Evolutionary conservation across 2,888 invertebrate species (phyloP).

Genomic region (Colletes collaris): DNA sequence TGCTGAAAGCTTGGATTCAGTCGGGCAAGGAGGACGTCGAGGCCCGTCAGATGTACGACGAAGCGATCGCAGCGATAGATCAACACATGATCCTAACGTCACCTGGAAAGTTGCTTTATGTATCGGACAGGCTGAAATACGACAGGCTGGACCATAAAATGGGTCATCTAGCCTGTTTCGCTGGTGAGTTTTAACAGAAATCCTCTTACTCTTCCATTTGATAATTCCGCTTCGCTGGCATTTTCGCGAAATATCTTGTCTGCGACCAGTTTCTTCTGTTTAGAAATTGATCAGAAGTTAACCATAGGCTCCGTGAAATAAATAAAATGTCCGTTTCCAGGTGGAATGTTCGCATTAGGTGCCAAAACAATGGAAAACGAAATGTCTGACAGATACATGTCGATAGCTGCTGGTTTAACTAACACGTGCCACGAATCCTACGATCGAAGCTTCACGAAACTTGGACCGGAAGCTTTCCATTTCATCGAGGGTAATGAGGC

Average conservation of each 20-base stretch:
- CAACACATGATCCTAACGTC: constrained; percentile 93
- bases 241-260: neutral
- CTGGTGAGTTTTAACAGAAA: constrained; percentile 85
- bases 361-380: constrained; percentile 91
- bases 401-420: constrained; percentile 89
- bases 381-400: constrained; percentile 91
- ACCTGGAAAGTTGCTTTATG: constrained; percentile 92
- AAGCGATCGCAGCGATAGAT: constrained; percentile 94
- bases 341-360: constrained; percentile 97
- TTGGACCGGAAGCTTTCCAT: constrained; percentile 96
- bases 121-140: constrained; percentile 93
- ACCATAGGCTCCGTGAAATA: too few species aligned
- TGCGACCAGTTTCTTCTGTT: too few species aligned
- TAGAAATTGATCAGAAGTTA: too few species aligned
- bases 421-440: too few species aligned
- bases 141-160: constrained; percentile 97
- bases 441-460: constrained; percentile 84
- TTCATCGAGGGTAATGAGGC: constrained; percentile 93
- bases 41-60: constrained; percentile 96
- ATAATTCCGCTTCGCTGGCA: neutral
- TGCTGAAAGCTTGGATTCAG: constrained; percentile 96
- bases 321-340: constrained; percentile 83
- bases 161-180: constrained; percentile 99
- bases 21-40: constrained; percentile 92
- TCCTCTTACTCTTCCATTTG: too few species aligned